Percentiles rank a stretch among this genome's conserved stretches.
Conservation (phyloP, 2,113 vertebrate genomes). For the Macroglossus sobrinus region DNA sequence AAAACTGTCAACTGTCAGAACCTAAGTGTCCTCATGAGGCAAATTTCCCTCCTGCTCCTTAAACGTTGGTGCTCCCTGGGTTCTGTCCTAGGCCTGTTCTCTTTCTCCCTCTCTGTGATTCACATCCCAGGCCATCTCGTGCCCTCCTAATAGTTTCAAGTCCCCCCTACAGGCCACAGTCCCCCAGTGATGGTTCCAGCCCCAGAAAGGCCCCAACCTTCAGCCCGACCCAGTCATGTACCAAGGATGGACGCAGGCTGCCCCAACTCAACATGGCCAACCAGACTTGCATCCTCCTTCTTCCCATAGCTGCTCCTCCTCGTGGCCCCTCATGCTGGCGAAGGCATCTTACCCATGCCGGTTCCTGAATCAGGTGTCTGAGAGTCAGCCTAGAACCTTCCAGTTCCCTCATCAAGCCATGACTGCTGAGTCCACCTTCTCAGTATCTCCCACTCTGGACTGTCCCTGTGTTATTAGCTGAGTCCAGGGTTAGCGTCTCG, state of each 20-base stretch:
- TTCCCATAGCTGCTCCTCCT: neutral
- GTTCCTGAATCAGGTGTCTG: neutral
- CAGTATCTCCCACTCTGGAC: neutral
- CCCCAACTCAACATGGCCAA: neutral
- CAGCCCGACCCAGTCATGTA: neutral
- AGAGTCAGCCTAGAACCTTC: neutral
- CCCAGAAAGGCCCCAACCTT: neutral
- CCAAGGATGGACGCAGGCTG: accelerated
- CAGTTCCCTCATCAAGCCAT: neutral
- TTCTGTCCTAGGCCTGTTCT: neutral
- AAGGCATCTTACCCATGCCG: neutral
- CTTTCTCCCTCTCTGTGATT: neutral
- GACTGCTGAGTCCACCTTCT: neutral
- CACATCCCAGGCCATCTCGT: neutral
- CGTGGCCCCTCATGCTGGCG: accelerated
- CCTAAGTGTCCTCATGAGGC: neutral
- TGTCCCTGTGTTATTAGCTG: neutral
- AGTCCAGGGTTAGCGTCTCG: neutral
- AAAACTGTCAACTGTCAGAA: neutral
- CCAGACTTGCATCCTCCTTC: neutral
- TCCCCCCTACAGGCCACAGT: neutral
- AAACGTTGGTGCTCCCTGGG: neutral
- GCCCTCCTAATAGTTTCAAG: no score
- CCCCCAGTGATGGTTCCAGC: neutral
- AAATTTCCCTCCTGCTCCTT: neutral